Conservation (phyloP, 2,888 invertebrate species). For the Tinea semifulvella region DNA sequence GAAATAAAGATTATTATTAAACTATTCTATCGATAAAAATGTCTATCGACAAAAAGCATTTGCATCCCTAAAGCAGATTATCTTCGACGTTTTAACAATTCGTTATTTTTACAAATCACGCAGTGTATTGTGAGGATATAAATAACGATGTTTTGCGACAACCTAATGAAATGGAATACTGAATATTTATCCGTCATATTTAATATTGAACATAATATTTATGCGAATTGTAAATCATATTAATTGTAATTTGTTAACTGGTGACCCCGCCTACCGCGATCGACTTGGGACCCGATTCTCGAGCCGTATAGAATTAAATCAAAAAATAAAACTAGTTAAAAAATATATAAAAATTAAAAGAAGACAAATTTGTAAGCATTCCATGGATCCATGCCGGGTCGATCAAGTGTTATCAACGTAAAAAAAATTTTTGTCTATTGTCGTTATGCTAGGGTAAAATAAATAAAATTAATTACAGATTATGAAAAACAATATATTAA, state of each 20-base stretch:
- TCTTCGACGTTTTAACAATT: conserved; percentile 17
- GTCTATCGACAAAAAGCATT: conserved; percentile 1
- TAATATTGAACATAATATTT: conserved; percentile 44
- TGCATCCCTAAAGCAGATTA: conserved; percentile 13
- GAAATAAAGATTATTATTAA: not conserved
- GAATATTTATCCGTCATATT: conserved; percentile 29
- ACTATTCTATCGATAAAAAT: not conserved
- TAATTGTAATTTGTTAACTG: conserved; percentile 51
- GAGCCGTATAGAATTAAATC: no score
- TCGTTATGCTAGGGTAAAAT: no score
- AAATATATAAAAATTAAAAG: no score
- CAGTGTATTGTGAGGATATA: conserved; percentile 21
- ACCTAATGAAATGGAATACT: conserved; percentile 29
- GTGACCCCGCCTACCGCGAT: conserved; percentile 24
- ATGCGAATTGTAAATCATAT: conserved; percentile 47
- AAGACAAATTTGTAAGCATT: no score
- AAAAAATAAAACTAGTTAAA: no score
- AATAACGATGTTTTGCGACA: conserved; percentile 40
- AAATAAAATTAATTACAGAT: no score
- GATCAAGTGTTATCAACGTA: no score
- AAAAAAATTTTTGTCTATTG: no score
- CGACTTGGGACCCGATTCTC: not conserved
- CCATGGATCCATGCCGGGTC: no score
- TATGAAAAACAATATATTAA: no score
- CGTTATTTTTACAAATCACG: conserved; percentile 15